A percentile compares a stretch with the other conserved stretches of the same genome.
phyloP scores from a whole-genome alignment of 2,888 invertebrate genomes.

The Meteorus cinctellus region DNA sequence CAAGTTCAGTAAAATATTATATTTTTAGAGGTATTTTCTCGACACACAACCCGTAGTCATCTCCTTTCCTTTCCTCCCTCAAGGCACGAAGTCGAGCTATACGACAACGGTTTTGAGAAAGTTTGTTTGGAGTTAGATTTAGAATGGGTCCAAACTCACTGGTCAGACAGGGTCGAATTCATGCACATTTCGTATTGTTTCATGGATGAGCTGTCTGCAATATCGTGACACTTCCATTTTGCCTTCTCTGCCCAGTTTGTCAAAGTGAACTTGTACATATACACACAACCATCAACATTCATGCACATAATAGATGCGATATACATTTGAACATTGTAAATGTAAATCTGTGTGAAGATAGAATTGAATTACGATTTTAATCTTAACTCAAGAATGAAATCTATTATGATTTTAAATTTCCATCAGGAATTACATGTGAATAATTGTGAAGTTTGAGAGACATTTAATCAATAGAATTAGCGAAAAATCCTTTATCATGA shows the following conservation, averaged over 20 bases:
- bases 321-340: neutral
- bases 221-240: slow-evolving; percentile 27
- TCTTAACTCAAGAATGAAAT: no score
- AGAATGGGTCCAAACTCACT: slow-evolving; percentile 37
- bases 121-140: slow-evolving; percentile 44
- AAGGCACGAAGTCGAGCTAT: slow-evolving; percentile 28
- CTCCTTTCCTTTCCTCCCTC: neutral
- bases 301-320: neutral
- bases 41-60: neutral
- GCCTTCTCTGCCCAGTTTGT: slow-evolving; percentile 17
- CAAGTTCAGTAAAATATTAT: slow-evolving; percentile 19
- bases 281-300: slow-evolving; percentile 2
- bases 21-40: slow-evolving; percentile 33
- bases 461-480: no score
- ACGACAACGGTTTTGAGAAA: slow-evolving; percentile 14
- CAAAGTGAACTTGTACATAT: slow-evolving; percentile 1
- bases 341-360: no score
- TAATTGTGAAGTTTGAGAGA: no score
- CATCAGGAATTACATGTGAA: no score
- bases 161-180: slow-evolving; percentile 11
- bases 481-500: no score
- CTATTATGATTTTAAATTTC: no score
- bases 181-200: slow-evolving; percentile 12
- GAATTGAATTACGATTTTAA: no score
- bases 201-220: slow-evolving; percentile 18